Evolutionary conservation across 2,797 vertebrate genomes (phyloP).

Genomic region (Leptodactylus fallax): DNA sequence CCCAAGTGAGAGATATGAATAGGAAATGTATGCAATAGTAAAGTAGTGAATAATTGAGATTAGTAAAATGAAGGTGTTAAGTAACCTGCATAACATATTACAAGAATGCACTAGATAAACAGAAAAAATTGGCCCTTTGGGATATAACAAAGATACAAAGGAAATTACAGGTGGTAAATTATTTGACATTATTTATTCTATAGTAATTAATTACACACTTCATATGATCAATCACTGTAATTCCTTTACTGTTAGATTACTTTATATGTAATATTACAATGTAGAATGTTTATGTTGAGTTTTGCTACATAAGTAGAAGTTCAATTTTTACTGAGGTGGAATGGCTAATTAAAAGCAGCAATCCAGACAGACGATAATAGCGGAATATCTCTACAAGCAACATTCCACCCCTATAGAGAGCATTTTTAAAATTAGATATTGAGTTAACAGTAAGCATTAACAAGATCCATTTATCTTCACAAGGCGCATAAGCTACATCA

Average conservation of each 20-base stretch:
- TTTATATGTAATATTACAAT: not conserved
- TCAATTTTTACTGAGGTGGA: not conserved
- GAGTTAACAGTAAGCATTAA: slow-evolving; percentile 45
- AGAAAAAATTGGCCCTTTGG: not conserved
- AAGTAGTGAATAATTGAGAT: not conserved
- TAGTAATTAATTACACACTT: not conserved
- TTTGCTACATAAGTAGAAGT: slow-evolving; percentile 24
- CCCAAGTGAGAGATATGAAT: not conserved
- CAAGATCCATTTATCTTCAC: slow-evolving; percentile 49
- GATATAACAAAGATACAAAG: not conserved
- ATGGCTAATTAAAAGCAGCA: slow-evolving; percentile 35
- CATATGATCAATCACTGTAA: not conserved
- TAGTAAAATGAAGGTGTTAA: not conserved
- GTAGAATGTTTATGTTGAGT: not conserved
- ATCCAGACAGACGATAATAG: slow-evolving; percentile 32
- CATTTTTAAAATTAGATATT: slow-evolving; percentile 54
- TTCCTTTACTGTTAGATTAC: not conserved
- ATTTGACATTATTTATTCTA: not conserved
- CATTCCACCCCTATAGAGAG: slow-evolving; percentile 14
- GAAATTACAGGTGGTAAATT: not conserved
- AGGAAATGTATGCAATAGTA: not conserved
- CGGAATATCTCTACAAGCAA: slow-evolving; percentile 36
- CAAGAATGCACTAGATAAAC: not conserved
- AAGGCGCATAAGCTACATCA: slow-evolving; percentile 28
- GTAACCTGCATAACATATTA: not conserved